Conservation (phyloP, 1,140 invertebrate species). For the Ips nitidus region DNA sequence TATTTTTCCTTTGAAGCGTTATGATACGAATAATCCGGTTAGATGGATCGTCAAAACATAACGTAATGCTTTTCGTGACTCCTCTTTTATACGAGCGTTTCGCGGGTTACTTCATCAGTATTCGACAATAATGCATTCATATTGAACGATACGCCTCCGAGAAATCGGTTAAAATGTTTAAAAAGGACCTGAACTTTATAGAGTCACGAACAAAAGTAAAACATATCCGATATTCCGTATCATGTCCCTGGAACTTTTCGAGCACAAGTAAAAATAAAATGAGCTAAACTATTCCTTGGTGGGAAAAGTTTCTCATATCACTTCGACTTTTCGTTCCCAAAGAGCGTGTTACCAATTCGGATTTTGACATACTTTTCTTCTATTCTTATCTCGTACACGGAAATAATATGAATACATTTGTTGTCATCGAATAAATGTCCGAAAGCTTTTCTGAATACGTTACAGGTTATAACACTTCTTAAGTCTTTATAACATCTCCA, state of each 20-base stretch:
- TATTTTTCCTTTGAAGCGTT: conserved; percentile 12
- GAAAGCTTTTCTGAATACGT: not conserved
- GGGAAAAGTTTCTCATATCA: conserved; percentile 18
- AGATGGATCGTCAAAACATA: not conserved
- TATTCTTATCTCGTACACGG: conserved; percentile 12
- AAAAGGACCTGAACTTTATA: conserved; percentile 3
- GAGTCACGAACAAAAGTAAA: not conserved
- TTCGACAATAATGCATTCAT: not conserved
- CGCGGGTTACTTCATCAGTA: not conserved
- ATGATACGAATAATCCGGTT: conserved; percentile 1
- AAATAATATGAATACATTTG: conserved; percentile 18
- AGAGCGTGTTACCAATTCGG: conserved; percentile 14
- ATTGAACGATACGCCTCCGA: not conserved
- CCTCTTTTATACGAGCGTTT: not conserved
- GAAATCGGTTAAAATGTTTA: not conserved
- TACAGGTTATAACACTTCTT: too few relatives aligned
- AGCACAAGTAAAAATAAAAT: conserved; percentile 13
- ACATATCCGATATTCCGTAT: conserved; percentile 11
- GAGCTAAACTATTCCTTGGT: conserved; percentile 18
- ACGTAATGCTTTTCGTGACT: not conserved
- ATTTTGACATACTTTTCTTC: conserved; percentile 13
- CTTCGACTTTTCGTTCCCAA: conserved; percentile 5
- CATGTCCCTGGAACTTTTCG: conserved; percentile 8
- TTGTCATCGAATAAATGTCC: conserved; percentile 12
- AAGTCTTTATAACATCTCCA: too few relatives aligned